These are phyloP conservation scores for Drosophila paulistorum DNA, from an alignment of 1,140 invertebrate genomes.

Conservation along the genomic window DNA sequence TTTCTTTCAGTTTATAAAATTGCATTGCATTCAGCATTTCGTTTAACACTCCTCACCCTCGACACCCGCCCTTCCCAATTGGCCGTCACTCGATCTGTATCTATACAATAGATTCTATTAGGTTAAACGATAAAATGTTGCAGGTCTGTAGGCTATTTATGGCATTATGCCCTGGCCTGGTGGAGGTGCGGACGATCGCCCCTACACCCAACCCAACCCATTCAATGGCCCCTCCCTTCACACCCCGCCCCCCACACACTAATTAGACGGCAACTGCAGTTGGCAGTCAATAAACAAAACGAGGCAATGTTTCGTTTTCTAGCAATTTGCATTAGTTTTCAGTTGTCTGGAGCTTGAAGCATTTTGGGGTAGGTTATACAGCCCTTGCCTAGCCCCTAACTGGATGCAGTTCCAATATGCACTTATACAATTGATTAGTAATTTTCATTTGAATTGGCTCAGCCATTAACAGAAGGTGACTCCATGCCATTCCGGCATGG, in stretches of 20 bases:
- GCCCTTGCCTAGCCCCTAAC: not conserved
- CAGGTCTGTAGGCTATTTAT: constrained; percentile 65
- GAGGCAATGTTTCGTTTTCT: constrained; percentile 44
- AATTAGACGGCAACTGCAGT: constrained; percentile 55
- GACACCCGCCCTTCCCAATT: not conserved
- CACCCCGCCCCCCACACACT: not conserved
- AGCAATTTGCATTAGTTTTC: constrained; percentile 64
- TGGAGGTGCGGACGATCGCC: constrained; percentile 46
- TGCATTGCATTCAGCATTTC: constrained; percentile 10
- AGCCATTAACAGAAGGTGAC: not conserved
- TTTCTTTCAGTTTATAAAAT: constrained; percentile 14
- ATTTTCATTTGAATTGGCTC: not conserved
- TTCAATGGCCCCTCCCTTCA: not conserved
- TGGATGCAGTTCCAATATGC: constrained; percentile 15
- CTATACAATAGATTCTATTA: not conserved
- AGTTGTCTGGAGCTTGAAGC: constrained; percentile 24
- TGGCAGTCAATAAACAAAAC: constrained; percentile 68
- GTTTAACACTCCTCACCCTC: not conserved
- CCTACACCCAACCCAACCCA: too few species aligned
- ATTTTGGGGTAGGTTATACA: constrained; percentile 62
- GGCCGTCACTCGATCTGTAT: not conserved
- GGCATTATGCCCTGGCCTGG: constrained; percentile 19
- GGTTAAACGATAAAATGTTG: constrained; percentile 44
- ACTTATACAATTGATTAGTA: constrained; percentile 26
- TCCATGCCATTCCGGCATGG: not conserved